phyloP scores from a whole-genome alignment of 2,113 vertebrate species.

The Solenodon paradoxus region DNA sequence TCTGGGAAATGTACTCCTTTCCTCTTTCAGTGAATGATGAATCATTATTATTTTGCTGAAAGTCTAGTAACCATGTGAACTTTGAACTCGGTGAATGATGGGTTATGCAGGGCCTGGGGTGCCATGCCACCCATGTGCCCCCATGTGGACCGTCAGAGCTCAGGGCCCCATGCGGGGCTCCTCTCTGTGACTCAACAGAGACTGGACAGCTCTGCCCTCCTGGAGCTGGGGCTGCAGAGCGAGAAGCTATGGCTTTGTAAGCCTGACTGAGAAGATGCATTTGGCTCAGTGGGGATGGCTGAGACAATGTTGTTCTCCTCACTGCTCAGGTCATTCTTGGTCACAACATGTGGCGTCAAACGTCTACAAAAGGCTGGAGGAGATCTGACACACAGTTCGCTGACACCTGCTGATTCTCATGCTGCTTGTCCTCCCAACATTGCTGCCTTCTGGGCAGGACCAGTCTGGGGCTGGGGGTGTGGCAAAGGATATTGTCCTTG shows the following conservation, averaged over 20 bases:
- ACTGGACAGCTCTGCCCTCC: too few species aligned
- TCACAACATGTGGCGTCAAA: not conserved
- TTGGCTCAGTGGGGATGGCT: not conserved
- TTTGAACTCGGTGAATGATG: not conserved
- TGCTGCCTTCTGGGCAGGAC: not conserved
- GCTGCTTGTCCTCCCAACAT: not conserved
- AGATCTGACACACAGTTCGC: not conserved
- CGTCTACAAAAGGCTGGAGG: not conserved
- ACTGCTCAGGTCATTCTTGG: not conserved
- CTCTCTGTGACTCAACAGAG: not conserved
- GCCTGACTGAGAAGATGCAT: not conserved
- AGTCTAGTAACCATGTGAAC: too few species aligned
- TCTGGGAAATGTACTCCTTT: not conserved
- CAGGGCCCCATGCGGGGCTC: too few species aligned
- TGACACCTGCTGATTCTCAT: not conserved
- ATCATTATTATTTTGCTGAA: too few species aligned
- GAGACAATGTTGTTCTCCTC: too few species aligned
- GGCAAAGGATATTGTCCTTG: not conserved
- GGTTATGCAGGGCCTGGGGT: not conserved
- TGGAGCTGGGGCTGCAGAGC: too few species aligned
- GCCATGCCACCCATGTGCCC: accelerated
- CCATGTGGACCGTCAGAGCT: too few species aligned
- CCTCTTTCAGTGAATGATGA: not conserved
- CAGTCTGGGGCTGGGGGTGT: too few species aligned
- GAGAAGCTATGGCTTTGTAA: not conserved